These are phyloP conservation scores for Dendroctonus valens DNA, from an alignment of 1,140 invertebrate species.

Conservation along the genomic window DNA sequence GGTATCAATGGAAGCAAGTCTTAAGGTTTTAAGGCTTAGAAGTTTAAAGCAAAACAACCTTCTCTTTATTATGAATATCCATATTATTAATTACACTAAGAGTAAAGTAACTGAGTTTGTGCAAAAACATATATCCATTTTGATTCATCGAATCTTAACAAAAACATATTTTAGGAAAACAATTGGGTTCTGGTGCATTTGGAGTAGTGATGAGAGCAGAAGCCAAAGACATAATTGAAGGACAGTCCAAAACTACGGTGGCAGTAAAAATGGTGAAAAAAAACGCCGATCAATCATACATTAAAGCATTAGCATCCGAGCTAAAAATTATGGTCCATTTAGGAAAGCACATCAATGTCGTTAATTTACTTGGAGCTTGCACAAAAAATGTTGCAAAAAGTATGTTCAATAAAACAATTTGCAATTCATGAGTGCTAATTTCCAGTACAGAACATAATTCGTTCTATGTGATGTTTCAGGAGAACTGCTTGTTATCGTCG, in stretches of 20 bases:
- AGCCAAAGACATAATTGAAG: constrained; percentile 71
- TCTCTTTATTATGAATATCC: too few species aligned
- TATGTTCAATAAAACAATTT: constrained; percentile 47
- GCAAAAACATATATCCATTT: too few species aligned
- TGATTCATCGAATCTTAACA: neutral
- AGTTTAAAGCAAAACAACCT: too few species aligned
- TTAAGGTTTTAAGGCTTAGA: too few species aligned
- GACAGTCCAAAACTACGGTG: constrained; percentile 68
- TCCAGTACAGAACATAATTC: neutral
- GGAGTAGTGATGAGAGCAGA: constrained; percentile 89
- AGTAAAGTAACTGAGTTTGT: too few species aligned
- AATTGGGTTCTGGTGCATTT: constrained; percentile 88
- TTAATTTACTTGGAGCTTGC: constrained; percentile 90
- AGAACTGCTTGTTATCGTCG: constrained; percentile 85
- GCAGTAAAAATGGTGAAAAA: constrained; percentile 87
- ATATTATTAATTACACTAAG: too few species aligned
- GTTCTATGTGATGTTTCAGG: constrained; percentile 48
- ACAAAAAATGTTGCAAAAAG: constrained; percentile 88
- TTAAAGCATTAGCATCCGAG: constrained; percentile 83
- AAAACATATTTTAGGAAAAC: constrained; percentile 60
- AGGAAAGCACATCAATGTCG: constrained; percentile 91
- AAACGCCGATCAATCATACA: constrained; percentile 69
- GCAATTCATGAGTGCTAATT: neutral
- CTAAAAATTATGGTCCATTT: constrained; percentile 95
- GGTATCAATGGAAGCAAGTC: too few species aligned